Base-by-base conservation (phyloP, 2,888 invertebrate species). In the Drosophila koepferae region DNA sequence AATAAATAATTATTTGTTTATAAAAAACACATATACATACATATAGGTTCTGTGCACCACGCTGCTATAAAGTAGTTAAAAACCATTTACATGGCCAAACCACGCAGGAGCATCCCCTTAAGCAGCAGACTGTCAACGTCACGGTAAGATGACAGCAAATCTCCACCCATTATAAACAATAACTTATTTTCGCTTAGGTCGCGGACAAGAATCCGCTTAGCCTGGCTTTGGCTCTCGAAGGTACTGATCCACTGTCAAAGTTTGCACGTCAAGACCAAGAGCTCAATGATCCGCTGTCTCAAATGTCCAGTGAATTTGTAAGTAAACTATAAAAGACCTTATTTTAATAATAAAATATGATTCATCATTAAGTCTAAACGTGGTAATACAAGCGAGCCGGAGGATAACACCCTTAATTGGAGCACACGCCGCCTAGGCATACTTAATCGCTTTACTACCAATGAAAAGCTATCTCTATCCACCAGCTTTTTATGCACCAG, bases 401-500 rank as follows among this genome's bases (percentile, higher is more conserved):
- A 75, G 4, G 91, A 92, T 28, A 90, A 95, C 68, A 58, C 94
- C 72, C 93, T 96, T 75, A 95, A 96, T 16, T 99, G 99, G 99
- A 94, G 94, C 76, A 93, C 94, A 1, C 96, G 96, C 86, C 95
- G 97, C 77, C 92, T 95, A 53, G 94, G 94, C n/a, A 98, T 99
- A 90, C 94, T 99, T 14, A 96, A 95, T 81, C 97, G 97, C 92
- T 99, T 97, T 90, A 99, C 98, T 40, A 99, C 99, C 61, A 97
- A 97, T 14, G 98, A 99, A 93, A 98, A 98, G 91, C 93, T 99
- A 36, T 97, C 97, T 1, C 97, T 99, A 79, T 95, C 97, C 2
- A 98, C 98, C 48, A 98, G 98, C 92, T 98, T 97, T 91, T 93
- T 98, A 54, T 82, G 86, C 41, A 95, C 96, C 7, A 97, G 96